Conservation (phyloP, 1,140 invertebrate genomes). For the Drosophila teissieri region DNA sequence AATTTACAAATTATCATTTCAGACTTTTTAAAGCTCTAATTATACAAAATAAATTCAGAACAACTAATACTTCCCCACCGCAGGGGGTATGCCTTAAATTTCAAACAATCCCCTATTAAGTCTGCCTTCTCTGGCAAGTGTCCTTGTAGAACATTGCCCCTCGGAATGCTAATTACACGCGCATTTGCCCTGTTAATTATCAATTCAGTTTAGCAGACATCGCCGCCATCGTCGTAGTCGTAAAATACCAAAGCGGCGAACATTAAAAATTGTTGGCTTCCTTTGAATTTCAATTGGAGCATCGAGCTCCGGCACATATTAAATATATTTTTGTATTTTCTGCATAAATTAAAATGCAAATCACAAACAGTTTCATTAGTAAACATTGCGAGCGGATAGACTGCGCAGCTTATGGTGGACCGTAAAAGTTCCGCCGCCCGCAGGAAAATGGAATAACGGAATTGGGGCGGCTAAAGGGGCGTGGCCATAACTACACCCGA, state of each 20-base stretch:
- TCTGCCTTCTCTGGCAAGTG: constrained; percentile 12
- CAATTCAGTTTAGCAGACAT: constrained; percentile 76
- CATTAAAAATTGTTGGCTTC: constrained; percentile 77
- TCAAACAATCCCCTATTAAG: no score
- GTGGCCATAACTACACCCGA: constrained; percentile 45
- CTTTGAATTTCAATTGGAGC: constrained; percentile 78
- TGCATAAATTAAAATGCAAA: constrained; percentile 83
- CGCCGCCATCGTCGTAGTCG: constrained; percentile 59
- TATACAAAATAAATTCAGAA: background rate
- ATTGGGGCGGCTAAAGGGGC: constrained; percentile 5
- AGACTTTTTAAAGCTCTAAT: background rate
- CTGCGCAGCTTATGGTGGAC: constrained; percentile 70
- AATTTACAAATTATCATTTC: background rate
- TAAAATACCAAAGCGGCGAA: constrained; percentile 70
- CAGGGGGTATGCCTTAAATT: background rate
- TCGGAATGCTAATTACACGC: constrained; percentile 81
- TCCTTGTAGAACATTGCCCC: constrained; percentile 51
- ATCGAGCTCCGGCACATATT: constrained; percentile 41
- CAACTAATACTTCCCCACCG: background rate
- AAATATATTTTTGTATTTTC: constrained; percentile 71
- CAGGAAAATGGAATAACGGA: background rate
- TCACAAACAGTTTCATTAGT: constrained; percentile 83
- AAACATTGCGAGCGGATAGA: constrained; percentile 77
- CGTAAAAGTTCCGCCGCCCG: constrained; percentile 53
- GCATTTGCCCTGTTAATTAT: constrained; percentile 82